Evolutionary conservation across 1,140 invertebrate genomes (phyloP).

Genomic region (Muscidifurax raptorellus): DNA sequence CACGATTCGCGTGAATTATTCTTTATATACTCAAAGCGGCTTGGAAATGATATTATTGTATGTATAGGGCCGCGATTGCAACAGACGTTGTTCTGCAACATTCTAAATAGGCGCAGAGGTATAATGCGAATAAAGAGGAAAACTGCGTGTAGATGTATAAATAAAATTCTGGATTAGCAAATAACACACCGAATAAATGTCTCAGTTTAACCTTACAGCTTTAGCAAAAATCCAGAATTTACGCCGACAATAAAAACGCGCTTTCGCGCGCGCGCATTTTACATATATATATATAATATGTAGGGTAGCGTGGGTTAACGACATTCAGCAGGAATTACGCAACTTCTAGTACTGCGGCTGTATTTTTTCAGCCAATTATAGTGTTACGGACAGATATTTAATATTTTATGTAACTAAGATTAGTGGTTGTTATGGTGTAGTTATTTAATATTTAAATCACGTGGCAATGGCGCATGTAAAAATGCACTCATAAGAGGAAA

Average conservation of each 20-base stretch:
- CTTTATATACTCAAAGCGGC: too few relatives aligned
- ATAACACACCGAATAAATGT: too few relatives aligned
- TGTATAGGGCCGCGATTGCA: too few relatives aligned
- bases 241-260: slow-evolving; percentile 9
- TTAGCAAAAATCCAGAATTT: not conserved
- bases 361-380: slow-evolving; percentile 13
- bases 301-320: slow-evolving; percentile 27
- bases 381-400: too few relatives aligned
- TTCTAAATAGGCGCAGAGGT: not conserved
- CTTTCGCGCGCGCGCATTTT: not conserved
- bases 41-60: too few relatives aligned
- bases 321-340: slow-evolving; percentile 20
- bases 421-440: too few relatives aligned
- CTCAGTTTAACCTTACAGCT: not conserved
- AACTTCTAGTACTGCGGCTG: not conserved
- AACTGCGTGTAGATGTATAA: not conserved
- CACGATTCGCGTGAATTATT: too few relatives aligned
- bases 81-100: too few relatives aligned
- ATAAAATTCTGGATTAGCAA: not conserved
- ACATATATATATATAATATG: not conserved
- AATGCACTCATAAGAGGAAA: too few relatives aligned
- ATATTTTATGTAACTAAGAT: too few relatives aligned
- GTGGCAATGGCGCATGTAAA: too few relatives aligned
- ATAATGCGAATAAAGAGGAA: not conserved
- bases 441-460: too few relatives aligned